Conservation (phyloP, 2,797 vertebrate species). For the Lycodopsis pacificus region DNA sequence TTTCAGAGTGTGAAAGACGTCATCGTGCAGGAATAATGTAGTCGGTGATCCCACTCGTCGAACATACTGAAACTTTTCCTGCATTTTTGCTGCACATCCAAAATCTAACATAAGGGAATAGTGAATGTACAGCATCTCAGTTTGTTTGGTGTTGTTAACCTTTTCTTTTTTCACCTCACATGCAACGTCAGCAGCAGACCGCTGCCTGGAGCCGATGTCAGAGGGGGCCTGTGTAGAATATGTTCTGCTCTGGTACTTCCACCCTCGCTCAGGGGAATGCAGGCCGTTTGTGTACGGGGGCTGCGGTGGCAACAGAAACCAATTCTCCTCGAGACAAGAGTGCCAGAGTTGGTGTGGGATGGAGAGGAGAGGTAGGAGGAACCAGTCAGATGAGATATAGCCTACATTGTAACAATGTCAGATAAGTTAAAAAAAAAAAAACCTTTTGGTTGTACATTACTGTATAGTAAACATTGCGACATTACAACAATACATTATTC, state of each 20-base stretch:
- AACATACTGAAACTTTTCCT: neutral
- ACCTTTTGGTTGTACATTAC: neutral
- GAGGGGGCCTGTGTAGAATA: constrained; percentile 88
- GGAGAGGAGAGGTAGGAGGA: constrained; percentile 55
- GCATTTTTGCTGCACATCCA: neutral
- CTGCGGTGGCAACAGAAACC: constrained; percentile 88
- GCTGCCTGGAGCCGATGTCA: constrained; percentile 87
- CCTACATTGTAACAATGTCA: neutral
- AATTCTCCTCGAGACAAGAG: constrained; percentile 81
- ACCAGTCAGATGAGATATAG: constrained; percentile 4
- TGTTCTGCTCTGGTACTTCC: constrained; percentile 90
- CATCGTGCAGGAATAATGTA: neutral
- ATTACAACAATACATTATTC: neutral
- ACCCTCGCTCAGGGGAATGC: constrained; percentile 77
- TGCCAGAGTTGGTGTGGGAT: constrained; percentile 82
- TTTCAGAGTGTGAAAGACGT: neutral
- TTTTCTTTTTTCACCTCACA: neutral
- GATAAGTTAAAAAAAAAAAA: neutral
- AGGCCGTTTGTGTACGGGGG: constrained; percentile 90
- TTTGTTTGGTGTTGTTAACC: neutral
- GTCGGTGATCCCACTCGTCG: neutral
- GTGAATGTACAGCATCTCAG: neutral
- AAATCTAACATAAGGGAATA: neutral
- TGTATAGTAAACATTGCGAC: neutral
- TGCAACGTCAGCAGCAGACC: constrained; percentile 59